These are phyloP conservation scores for Formicarius rufipectus DNA, from an alignment of 2,113 vertebrate genomes.

Conservation along the genomic window DNA sequence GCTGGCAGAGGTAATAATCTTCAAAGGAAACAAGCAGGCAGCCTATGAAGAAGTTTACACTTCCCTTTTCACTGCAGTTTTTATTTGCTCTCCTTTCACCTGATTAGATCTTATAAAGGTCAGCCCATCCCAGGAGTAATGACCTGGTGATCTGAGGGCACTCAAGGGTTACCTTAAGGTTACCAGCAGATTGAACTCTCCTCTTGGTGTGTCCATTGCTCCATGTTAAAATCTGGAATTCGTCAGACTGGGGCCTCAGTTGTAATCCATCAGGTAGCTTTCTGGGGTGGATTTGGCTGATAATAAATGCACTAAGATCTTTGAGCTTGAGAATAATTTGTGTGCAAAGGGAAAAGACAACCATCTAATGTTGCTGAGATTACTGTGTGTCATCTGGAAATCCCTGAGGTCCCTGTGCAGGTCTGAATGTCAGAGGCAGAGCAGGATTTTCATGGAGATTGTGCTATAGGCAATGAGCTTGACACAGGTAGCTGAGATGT, in stretches of 20 bases:
- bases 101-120: not conserved
- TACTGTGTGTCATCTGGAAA: not conserved
- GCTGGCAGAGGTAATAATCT: not conserved
- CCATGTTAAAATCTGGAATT: not conserved
- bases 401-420: not conserved
- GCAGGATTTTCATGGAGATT: not conserved
- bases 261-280: not conserved
- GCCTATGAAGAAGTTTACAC: not conserved
- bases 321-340: not conserved
- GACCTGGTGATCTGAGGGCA: not conserved
- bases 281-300: not conserved
- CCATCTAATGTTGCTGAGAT: not conserved
- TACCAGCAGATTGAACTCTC: not conserved
- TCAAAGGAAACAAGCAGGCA: not conserved
- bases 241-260: not conserved
- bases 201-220: not conserved
- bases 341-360: not conserved
- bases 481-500: not conserved
- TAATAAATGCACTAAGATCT: not conserved
- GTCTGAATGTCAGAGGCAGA: not conserved
- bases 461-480: not conserved
- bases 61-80: not conserved
- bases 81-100: not conserved
- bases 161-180: not conserved
- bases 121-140: not conserved